These are phyloP conservation scores for Venustaconcha ellipsiformis DNA, from an alignment of 1,140 invertebrate species.

Conservation along the genomic window DNA sequence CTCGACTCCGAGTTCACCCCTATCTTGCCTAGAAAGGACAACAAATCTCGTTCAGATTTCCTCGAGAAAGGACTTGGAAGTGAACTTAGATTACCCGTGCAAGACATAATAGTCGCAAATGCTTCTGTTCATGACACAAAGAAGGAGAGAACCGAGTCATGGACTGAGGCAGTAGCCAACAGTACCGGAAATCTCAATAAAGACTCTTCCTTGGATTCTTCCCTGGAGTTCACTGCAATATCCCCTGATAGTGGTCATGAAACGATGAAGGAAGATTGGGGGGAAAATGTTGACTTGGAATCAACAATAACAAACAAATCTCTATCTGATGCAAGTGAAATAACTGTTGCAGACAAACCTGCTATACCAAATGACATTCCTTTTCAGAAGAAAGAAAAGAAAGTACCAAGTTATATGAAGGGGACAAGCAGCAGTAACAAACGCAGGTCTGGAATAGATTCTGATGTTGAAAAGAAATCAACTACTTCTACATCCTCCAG, in stretches of 20 bases:
- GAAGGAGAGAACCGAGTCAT: conserved; percentile 61
- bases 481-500: conserved; percentile 28
- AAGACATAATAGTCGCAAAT: conserved; percentile 38
- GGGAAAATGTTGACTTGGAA: conserved; percentile 42
- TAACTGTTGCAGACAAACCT: conserved; percentile 24
- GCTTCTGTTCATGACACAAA: conserved; percentile 46
- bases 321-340: conserved; percentile 20
- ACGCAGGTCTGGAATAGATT: conserved; percentile 17
- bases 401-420: conserved; percentile 54
- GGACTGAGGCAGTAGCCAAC: conserved; percentile 54
- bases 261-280: conserved; percentile 53
- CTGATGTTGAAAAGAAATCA: conserved; percentile 31
- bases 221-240: conserved; percentile 38
- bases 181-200: conserved; percentile 34
- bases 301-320: conserved; percentile 29
- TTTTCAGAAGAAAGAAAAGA: conserved; percentile 32
- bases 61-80: conserved; percentile 1
- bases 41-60: no score
- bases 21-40: conserved; percentile 31
- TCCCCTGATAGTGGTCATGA: conserved; percentile 56
- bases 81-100: conserved; percentile 7
- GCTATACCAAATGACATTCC: conserved; percentile 26
- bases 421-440: conserved; percentile 43
- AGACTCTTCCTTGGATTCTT: conserved; percentile 43
- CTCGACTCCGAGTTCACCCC: conserved; percentile 60